Evolutionary conservation across 2,888 invertebrate genomes (phyloP), one percentile per base, ranked within the genome.

Genomic region (Diadromus collaris): DNA sequence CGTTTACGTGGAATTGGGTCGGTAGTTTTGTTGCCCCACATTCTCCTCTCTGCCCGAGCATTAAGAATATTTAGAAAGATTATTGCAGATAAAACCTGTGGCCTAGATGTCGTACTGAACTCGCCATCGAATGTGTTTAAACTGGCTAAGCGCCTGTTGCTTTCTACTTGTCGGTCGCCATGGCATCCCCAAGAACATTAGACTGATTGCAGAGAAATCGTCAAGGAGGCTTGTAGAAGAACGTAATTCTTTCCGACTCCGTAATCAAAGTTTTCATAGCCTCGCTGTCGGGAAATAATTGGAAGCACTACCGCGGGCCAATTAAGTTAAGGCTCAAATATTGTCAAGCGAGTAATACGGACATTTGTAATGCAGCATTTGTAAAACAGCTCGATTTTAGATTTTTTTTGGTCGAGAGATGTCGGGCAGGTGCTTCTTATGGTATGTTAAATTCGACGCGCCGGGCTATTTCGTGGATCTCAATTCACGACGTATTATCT

Each of bases 141-240:
- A 10, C 56, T 44, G 10, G 41, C 56, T 29, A 27, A 41, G 2
- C 16, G 29, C 27, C 44, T 58, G n/a, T n/a, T 68, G 41, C 27
- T 56, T 16, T 68, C 68, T 41, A 56, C 56, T n/a, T 68, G 56
- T 29, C 56, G 68, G 41, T 44, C 41, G 9, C 24, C 27, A 21
- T 27, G 13, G 1, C 68, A 68, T 19, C 68, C 68, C 5, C n/a
- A 44, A 19, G 56, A 44, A n/a, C 16, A 27, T 68, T 29, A 38
- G 13, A 16, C 24, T 68, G 24, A 4, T 68, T 58, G 56, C 56
- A 41, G 68, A 44, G 27, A 58, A 13, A 16, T 44, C 58, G 51
- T 68, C 68, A 21, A 44, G 44, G 29, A 58, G 16, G 68, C 68
- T 24, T 68, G 29, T 41, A 27, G 24, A 68, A 44, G 44, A 9